A percentile compares a stretch with the other conserved stretches of the same genome.
These are phyloP conservation scores for Dyspetes luteomarginatus DNA, from an alignment of 2,888 invertebrate species.

Conservation along the genomic window DNA sequence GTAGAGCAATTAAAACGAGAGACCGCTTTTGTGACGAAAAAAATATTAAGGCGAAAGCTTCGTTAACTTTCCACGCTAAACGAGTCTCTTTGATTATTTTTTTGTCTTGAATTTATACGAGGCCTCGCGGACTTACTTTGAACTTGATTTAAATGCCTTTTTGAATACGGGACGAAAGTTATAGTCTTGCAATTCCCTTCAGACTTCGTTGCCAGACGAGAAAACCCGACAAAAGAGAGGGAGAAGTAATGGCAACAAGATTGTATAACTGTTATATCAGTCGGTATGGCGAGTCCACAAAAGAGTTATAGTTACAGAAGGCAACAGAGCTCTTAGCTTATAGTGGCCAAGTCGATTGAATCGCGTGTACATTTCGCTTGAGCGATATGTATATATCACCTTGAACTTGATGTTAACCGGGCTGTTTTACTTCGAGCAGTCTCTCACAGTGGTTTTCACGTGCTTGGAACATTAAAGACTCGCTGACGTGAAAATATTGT, in stretches of 20 bases:
- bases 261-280: slow-evolving; percentile 54
- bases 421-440: slow-evolving; percentile 7
- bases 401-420: slow-evolving; percentile 53
- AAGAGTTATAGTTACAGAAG: slow-evolving; percentile 6
- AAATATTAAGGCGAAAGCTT: neutral
- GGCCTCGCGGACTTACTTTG: slow-evolving; percentile 6
- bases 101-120: neutral
- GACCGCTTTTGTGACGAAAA: neutral
- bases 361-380: slow-evolving; percentile 40
- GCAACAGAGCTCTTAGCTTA: neutral
- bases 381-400: slow-evolving; percentile 36
- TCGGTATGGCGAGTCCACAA: slow-evolving; percentile 9
- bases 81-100: slow-evolving; percentile 1
- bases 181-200: slow-evolving; percentile 3
- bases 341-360: slow-evolving; percentile 36
- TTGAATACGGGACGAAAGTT: neutral
- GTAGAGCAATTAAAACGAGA: neutral
- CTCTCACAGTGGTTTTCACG: slow-evolving; percentile 51
- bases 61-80: neutral
- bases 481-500: neutral
- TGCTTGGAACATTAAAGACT: neutral
- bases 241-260: slow-evolving; percentile 14
- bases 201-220: neutral
- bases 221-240: neutral
- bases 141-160: slow-evolving; percentile 19